Evolutionary conservation across 2,797 vertebrate genomes (phyloP).

Genomic region (Pelobates cultripes): DNA sequence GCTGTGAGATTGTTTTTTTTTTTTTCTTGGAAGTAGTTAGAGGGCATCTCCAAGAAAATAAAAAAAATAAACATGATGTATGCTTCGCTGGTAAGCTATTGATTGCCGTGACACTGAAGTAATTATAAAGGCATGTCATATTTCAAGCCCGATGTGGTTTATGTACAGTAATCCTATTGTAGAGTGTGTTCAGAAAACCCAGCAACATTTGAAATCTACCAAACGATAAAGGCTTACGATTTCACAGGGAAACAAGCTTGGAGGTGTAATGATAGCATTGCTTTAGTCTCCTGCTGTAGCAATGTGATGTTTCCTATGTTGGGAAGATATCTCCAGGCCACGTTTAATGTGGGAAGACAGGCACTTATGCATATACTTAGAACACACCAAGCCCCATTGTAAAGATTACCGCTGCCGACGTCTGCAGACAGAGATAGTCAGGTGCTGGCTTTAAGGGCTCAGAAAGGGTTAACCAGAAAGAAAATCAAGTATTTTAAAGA

Average conservation of each 20-base stretch:
- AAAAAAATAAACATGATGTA: background rate
- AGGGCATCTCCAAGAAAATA: background rate
- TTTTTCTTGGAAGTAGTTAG: background rate
- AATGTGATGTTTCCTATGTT: conserved; percentile 14
- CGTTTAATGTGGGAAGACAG: conserved; percentile 28
- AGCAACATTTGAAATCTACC: background rate
- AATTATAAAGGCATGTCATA: conserved; percentile 10
- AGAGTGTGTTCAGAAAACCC: background rate
- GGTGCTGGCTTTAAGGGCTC: no score
- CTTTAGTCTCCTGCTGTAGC: conserved; percentile 20
- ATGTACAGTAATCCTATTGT: background rate
- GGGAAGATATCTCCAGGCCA: conserved; percentile 26
- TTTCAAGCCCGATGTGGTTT: conserved; percentile 13
- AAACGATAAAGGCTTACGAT: background rate
- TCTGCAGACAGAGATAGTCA: no score
- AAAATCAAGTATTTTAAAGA: no score
- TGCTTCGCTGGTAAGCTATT: background rate
- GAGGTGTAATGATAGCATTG: background rate
- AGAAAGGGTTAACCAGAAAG: no score
- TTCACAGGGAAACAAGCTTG: conserved; percentile 11
- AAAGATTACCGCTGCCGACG: no score
- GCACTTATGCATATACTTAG: conserved; percentile 6
- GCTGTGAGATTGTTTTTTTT: no score
- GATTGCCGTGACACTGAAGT: conserved; percentile 17
- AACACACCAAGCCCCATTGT: background rate